phyloP scores from a whole-genome alignment of 2,113 vertebrate species.

The Rana temporaria region DNA sequence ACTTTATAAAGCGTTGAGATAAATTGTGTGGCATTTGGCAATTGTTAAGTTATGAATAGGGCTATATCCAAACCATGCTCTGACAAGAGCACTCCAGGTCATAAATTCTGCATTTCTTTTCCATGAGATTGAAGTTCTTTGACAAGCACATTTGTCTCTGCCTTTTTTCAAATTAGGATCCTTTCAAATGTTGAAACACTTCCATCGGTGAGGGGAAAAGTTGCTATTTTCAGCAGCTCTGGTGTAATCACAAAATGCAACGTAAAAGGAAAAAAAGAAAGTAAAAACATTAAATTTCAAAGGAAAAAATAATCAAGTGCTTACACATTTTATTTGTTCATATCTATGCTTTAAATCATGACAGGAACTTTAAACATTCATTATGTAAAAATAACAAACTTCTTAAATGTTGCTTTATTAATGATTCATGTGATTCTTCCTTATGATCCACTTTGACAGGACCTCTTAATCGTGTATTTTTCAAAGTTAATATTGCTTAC shows the following conservation, averaged over 20 bases:
- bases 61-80: conserved; percentile 7
- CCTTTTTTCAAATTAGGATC: conserved; percentile 26
- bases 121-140: conserved; percentile 18
- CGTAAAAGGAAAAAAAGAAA: too few relatives aligned
- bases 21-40: conserved; percentile 35
- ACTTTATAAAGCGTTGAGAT: conserved; percentile 21
- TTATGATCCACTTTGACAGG: too few relatives aligned
- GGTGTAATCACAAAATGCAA: not conserved
- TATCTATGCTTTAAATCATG: too few relatives aligned
- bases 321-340: too few relatives aligned
- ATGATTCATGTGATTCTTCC: too few relatives aligned
- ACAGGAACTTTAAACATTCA: too few relatives aligned
- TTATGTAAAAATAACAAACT: too few relatives aligned
- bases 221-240: not conserved
- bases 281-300: too few relatives aligned
- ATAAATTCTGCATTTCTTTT: conserved; percentile 39
- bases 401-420: too few relatives aligned
- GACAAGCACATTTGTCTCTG: conserved; percentile 32
- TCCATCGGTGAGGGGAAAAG: not conserved
- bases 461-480: too few relatives aligned
- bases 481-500: too few relatives aligned
- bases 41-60: conserved; percentile 35
- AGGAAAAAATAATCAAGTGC: too few relatives aligned
- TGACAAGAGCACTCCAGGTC: conserved; percentile 32
- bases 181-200: conserved; percentile 29